phyloP scores from a whole-genome alignment of 2,888 invertebrate species.

The Coenonympha arcania region DNA sequence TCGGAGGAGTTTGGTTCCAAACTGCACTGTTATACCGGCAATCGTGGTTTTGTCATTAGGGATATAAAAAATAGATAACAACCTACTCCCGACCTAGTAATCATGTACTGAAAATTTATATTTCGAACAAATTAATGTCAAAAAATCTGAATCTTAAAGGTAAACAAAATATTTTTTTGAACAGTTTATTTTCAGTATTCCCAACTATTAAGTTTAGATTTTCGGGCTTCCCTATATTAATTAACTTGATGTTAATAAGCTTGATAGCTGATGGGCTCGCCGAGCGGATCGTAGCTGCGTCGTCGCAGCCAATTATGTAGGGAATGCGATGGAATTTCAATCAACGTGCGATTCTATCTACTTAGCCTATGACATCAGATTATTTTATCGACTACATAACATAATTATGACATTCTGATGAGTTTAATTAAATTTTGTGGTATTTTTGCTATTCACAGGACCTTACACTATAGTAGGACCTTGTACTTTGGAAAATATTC shows the following conservation, averaged over 20 bases:
- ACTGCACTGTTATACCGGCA: too few relatives aligned
- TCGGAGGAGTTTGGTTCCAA: too few relatives aligned
- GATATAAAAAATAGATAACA: too few relatives aligned
- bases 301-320: constrained; percentile 31
- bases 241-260: constrained; percentile 19
- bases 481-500: neutral
- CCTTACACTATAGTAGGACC: neutral
- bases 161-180: too few relatives aligned
- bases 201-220: constrained; percentile 6
- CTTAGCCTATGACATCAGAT: constrained; percentile 8
- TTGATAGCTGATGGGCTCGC: constrained; percentile 12
- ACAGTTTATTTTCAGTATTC: too few relatives aligned
- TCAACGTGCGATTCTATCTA: constrained; percentile 38
- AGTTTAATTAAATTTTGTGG: neutral
- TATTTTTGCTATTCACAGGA: neutral
- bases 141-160: too few relatives aligned
- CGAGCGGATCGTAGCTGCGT: constrained; percentile 13
- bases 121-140: too few relatives aligned
- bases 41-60: too few relatives aligned
- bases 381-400: constrained; percentile 6
- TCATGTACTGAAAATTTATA: too few relatives aligned
- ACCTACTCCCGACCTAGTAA: too few relatives aligned
- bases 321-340: constrained; percentile 50
- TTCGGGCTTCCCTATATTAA: constrained; percentile 9
- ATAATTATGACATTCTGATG: constrained; percentile 1